Conservation (phyloP, 2,888 invertebrate species). For the Drosophila merina region DNA sequence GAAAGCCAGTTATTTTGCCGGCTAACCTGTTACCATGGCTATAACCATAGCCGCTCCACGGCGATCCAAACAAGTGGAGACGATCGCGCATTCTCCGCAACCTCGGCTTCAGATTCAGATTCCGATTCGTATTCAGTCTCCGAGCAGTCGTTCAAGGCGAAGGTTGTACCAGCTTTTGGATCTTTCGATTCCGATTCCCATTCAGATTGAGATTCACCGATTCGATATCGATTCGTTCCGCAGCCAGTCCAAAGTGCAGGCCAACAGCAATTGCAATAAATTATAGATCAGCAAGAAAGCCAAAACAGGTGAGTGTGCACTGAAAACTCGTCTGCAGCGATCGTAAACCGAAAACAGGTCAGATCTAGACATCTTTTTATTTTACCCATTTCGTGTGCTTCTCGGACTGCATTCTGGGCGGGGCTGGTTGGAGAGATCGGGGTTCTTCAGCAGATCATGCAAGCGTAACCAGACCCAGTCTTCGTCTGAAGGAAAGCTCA, state of each 20-base stretch:
- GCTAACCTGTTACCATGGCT: conserved; percentile 49
- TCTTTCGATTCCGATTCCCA: conserved; percentile 12
- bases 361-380: conserved; percentile 27
- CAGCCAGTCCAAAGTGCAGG: conserved; percentile 59
- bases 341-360: conserved; percentile 59
- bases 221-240: conserved; percentile 10
- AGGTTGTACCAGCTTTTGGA: conserved; percentile 72
- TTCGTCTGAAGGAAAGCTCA: conserved; percentile 28
- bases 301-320: conserved; percentile 63
- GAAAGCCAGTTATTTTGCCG: conserved; percentile 61
- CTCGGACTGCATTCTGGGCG: conserved; percentile 34
- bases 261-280: conserved; percentile 35
- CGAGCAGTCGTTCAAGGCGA: conserved; percentile 80
- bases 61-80: conserved; percentile 50
- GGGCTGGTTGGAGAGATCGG: conserved; percentile 10
- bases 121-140: conserved; percentile 66
- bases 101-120: conserved; percentile 40
- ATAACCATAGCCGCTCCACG: conserved; percentile 40
- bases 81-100: conserved; percentile 43
- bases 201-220: conserved; percentile 8
- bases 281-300: conserved; percentile 32
- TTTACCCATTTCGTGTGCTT: conserved; percentile 17
- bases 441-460: conserved; percentile 35
- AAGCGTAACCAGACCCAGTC: conserved; percentile 68
- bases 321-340: conserved; percentile 24